Evolutionary conservation across 2,888 invertebrate species (phyloP).

Genomic region (Dryadula phaetusa): DNA sequence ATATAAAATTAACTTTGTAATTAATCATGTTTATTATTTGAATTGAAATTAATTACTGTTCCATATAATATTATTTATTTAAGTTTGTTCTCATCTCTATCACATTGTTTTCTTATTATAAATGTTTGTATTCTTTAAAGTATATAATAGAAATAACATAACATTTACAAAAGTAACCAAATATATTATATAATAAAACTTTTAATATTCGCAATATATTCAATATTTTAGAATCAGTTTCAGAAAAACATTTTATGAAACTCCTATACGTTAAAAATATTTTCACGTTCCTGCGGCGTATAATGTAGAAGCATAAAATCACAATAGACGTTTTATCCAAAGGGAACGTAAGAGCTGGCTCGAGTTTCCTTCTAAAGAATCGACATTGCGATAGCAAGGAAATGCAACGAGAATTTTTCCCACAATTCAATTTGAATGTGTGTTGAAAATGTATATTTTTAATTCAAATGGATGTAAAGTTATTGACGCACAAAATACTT

Average conservation of each 20-base stretch:
- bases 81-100: too few relatives aligned
- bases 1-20: background rate
- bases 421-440: conserved; percentile 5
- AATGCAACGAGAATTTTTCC: conserved; percentile 3
- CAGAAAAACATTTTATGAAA: background rate
- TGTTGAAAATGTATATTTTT: conserved; percentile 2
- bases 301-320: background rate
- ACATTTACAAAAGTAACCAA: too few relatives aligned
- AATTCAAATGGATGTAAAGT: background rate
- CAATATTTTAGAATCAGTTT: background rate
- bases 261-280: background rate
- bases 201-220: background rate
- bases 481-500: too few relatives aligned
- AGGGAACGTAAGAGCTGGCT: conserved; percentile 4
- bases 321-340: conserved; percentile 1
- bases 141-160: too few relatives aligned
- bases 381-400: background rate
- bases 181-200: background rate
- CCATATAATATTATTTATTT: too few relatives aligned
- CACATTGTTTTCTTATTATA: too few relatives aligned
- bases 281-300: background rate
- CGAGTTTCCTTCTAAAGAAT: conserved; percentile 8
- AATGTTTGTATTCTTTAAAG: too few relatives aligned
- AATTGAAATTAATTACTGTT: too few relatives aligned
- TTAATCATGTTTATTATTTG: too few relatives aligned